Evolutionary conservation across 2,888 invertebrate genomes (phyloP), one percentile per base, ranked within the genome.

Genomic region (Hydroisotoma schaefferi): DNA sequence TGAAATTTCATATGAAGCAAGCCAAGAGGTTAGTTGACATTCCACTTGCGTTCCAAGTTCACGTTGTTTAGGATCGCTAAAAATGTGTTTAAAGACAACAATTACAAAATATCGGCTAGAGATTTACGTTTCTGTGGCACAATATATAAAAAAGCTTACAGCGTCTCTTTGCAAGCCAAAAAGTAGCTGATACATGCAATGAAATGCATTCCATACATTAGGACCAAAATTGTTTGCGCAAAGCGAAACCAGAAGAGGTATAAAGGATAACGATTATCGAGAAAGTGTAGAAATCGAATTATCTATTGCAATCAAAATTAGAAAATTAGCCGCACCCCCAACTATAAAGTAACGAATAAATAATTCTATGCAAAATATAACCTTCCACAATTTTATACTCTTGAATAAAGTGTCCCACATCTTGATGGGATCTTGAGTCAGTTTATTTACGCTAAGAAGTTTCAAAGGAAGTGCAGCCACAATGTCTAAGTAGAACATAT

Each of bases 131-230:
- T 33, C 15, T 8, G 33, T 10, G 15, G 33, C 8, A 15, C 15
- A 33, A 15, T 10, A 33, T 10, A 33, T 33, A 15, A 33, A 33
- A 33, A 15, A 43, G 28, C 52, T 46, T 63, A 63, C 63, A 25
- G 12, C 27, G 53, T 37, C 12, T 28, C 55, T 10, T 63, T 67
- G 49, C 71, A 72, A 15, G 70, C 68, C 2, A 68, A 27, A 3
- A 33, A 12, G 27, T 63, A 72, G 22, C 54, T 53, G 46, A 70
- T 62, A 33, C 70, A 70, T 1, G 72, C 70, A 2, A 72, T 55
- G 44, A 68, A 68, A 59, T 72, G 70, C 10, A 61, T 62, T 8
- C 58, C 57, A 22, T 63, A 67, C 5, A 72, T 2, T 0, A 70
- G 48, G n/a, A 59, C 55, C 6, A 64, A 23, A 12, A 59, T 46